Base-by-base conservation (phyloP, 2,888 invertebrate species). In the Cephus sareptanus region DNA sequence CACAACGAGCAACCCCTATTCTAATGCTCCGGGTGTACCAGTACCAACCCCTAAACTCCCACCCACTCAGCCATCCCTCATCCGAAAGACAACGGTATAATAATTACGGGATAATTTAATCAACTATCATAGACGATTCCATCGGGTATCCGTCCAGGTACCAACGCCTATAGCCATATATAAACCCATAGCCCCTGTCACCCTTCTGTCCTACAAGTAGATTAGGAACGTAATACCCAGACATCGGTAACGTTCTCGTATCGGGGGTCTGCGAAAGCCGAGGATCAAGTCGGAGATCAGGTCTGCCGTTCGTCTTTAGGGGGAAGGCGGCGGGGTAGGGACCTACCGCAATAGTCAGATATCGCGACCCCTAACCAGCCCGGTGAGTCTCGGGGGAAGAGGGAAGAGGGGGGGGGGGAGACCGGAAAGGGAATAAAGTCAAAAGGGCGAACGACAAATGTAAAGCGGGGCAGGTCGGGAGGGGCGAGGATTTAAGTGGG, bases 351-450 rank as follows among this genome's bases (percentile, higher is more conserved):
- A 79, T 68, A 75, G 77, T 77, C 74, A 77, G 78, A 80, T 23
- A 56, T 56, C 77, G 75, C 80, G 77, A 77, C 79, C 77, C 81
- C 81, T 78, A 78, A 76, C 69, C 79, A 80, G 80, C 79, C 80
- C 80, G 76, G 75, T 75, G 80, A 75, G 79, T 69, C 56, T 70
- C 70, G 79, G 69, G 75, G 70, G 76, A 30, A 1, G 30, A 12
- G 11, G n/a, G n/a, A n/a, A n/a, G n/a, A n/a, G n/a, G n/a, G n/a
- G n/a, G n/a, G n/a, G 2, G 6, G 31, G 13, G 34, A 11, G n/a
- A n/a, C 13, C 34, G 74, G 30, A 34, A 73, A 73, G 30, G 56
- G n/a, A 69, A 30, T 40, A 34, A 73, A 79, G 76, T 78, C 77
- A 40, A 79, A 76, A 79, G 82, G 79, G 80, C 75, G 77, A 56